Evolutionary conservation across 1,140 invertebrate genomes (phyloP).

Genomic region (Galendromus occidentalis): DNA sequence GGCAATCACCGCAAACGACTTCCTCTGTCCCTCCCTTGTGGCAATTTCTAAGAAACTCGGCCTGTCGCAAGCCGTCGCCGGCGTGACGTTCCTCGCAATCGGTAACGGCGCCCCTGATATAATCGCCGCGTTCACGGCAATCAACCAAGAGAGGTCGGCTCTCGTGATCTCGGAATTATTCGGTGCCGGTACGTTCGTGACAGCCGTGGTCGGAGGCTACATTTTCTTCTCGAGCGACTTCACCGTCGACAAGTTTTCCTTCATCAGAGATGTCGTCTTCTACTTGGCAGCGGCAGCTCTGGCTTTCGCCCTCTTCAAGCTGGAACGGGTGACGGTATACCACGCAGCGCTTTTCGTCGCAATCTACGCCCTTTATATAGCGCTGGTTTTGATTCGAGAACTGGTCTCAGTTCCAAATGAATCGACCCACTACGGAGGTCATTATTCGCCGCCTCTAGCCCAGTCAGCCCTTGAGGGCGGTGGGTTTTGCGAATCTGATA

Average conservation of each 20-base stretch:
- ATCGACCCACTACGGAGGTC: background rate
- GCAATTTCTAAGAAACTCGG: conserved; percentile 4
- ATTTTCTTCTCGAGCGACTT: background rate
- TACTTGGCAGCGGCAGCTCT: background rate
- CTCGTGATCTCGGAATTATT: background rate
- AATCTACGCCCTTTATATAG: background rate
- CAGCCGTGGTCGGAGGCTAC: background rate
- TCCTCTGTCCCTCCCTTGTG: background rate
- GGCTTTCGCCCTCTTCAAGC: background rate
- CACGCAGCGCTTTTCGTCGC: background rate
- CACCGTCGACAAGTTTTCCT: background rate
- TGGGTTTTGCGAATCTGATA: background rate
- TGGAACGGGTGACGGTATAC: background rate
- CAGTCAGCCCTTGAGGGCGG: background rate
- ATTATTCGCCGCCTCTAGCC: background rate
- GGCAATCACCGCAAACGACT: background rate
- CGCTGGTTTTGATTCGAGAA: background rate
- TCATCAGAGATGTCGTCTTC: background rate
- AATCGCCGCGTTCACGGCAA: background rate
- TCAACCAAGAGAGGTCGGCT: background rate
- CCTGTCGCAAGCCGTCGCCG: background rate
- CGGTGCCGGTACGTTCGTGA: background rate
- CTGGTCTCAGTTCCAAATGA: background rate
- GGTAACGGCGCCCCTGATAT: background rate
- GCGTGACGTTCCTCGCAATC: conserved; percentile 3